Base-by-base conservation (phyloP, 2,888 invertebrate species). In the Acanthosepion lycidas region DNA sequence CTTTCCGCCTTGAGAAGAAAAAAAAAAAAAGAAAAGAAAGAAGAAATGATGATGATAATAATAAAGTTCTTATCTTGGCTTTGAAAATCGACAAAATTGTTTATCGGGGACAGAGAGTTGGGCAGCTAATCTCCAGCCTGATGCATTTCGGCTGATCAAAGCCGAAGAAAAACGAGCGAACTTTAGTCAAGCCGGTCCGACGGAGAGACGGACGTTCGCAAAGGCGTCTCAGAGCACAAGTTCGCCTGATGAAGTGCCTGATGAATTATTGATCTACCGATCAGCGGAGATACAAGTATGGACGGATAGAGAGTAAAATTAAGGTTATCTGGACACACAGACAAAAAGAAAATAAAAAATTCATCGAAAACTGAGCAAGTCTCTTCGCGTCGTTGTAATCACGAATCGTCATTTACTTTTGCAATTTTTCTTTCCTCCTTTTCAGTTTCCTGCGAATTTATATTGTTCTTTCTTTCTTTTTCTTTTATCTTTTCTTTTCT, bases 51-150 rank as follows among this genome's bases (percentile, higher is more conserved):
- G n/a, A 78, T 26, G 12, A 26, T 8, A 78, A 78, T 78, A n/a
- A 78, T 78, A 78, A 78, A 78, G 78, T 78, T 78, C 78, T 78
- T 78, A 78, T 78, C 78, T 78, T 78, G n/a, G 78, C 78, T 78
- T 78, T 78, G 78, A 78, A 78, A 78, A 78, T 78, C 78, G 78
- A 78, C 78, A 12, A 78, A 78, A 78, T 78, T 78, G 23, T 78
- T 78, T 78, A 78, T 33, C 78, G n/a, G n/a, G n/a, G n/a, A 78
- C 78, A 33, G 78, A n/a, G 78, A 78, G 78, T n/a, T 78, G 15
- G n/a, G 0, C 78, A 78, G 78, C 78, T 78, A 78, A 78, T 78
- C 78, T 78, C 78, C 12, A 33, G n/a, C 5, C 78, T 15, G 78
- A 33, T 78, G 78, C 12, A n/a, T 78, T 78, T 78, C 78, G 33